A percentile compares a stretch with the other conserved stretches of the same genome.
phyloP scores from a whole-genome alignment of 2,888 invertebrate species.

The Himalopsyche tibetana region DNA sequence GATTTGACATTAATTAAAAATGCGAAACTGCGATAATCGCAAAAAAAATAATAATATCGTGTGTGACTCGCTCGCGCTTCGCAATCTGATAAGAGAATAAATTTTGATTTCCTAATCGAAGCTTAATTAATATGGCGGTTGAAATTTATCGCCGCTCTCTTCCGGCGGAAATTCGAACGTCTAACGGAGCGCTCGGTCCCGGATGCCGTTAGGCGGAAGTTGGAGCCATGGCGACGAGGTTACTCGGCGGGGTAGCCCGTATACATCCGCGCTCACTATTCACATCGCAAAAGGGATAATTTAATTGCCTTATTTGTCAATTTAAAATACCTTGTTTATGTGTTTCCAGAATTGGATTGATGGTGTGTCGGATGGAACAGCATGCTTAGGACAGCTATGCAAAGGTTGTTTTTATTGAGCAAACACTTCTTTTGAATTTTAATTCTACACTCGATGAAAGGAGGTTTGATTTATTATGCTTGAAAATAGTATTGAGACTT shows the following conservation, averaged over 20 bases:
- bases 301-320: slow-evolving; percentile 34
- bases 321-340: slow-evolving; percentile 34
- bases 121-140: slow-evolving; percentile 60
- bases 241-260: slow-evolving; percentile 16
- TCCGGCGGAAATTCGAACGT: slow-evolving; percentile 57
- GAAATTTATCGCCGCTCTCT: slow-evolving; percentile 58
- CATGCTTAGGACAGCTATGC: not conserved
- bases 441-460: not conserved
- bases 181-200: slow-evolving; percentile 51
- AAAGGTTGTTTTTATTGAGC: slow-evolving; percentile 30
- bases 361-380: slow-evolving; percentile 16
- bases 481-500: no score
- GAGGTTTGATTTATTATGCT: not conserved
- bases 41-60: not conserved
- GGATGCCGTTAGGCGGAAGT: slow-evolving; percentile 55
- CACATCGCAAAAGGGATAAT: slow-evolving; percentile 34
- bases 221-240: slow-evolving; percentile 23
- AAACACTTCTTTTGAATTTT: slow-evolving; percentile 14
- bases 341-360: slow-evolving; percentile 4
- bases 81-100: slow-evolving; percentile 31
- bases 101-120: slow-evolving; percentile 52
- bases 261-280: slow-evolving; percentile 15
- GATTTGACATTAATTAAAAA: no score
- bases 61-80: not conserved
- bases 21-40: not conserved